phyloP scores from a whole-genome alignment of 1,140 invertebrate genomes.

The Maconellicoccus hirsutus region DNA sequence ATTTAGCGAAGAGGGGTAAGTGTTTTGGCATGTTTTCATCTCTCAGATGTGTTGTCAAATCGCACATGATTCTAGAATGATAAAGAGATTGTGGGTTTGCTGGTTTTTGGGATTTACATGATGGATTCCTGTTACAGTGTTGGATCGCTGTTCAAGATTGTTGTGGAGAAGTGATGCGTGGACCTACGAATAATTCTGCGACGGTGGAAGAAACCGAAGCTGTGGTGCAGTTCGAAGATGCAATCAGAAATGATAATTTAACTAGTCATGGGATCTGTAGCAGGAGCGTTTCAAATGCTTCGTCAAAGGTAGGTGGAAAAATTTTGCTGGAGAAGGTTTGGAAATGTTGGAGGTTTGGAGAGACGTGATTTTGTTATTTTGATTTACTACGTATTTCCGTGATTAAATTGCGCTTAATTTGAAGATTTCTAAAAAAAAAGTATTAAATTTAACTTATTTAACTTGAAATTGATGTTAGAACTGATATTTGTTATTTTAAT shows the following conservation, averaged over 20 bases:
- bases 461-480: too few relatives aligned
- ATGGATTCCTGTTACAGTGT: slow-evolving; percentile 27
- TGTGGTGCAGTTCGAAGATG: slow-evolving; percentile 6
- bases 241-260: slow-evolving; percentile 22
- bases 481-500: too few relatives aligned
- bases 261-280: slow-evolving; percentile 24
- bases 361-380: too few relatives aligned
- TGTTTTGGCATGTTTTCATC: too few relatives aligned
- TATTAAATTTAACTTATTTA: too few relatives aligned
- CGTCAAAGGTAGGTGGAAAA: slow-evolving; percentile 25
- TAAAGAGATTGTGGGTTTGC: too few relatives aligned
- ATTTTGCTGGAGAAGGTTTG: too few relatives aligned
- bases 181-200: slow-evolving; percentile 28
- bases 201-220: slow-evolving; percentile 26
- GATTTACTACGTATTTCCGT: too few relatives aligned
- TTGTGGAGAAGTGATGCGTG: slow-evolving; percentile 29
- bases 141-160: slow-evolving; percentile 29
- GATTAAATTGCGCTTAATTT: too few relatives aligned
- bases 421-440: too few relatives aligned
- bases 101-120: not conserved
- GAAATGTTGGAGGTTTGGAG: too few relatives aligned
- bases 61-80: not conserved
- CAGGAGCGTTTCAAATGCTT: slow-evolving; percentile 24
- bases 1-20: not conserved
- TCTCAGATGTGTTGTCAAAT: too few relatives aligned